Percentiles rank a stretch among this genome's conserved stretches.
phyloP scores from a whole-genome alignment of 1,140 invertebrate species.

The Ips nitidus region DNA sequence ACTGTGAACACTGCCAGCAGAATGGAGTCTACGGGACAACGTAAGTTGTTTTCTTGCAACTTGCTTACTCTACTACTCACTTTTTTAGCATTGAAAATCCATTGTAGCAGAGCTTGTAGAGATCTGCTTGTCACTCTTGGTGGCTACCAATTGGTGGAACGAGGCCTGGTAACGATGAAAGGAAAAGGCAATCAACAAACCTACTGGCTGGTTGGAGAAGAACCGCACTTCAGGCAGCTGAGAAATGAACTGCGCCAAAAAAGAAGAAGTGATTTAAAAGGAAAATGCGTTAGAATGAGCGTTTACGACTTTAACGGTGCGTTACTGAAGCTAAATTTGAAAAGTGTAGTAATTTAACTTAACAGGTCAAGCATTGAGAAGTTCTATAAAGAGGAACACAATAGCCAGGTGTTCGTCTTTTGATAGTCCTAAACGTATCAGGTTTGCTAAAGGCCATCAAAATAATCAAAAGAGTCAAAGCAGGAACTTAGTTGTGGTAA shows the following conservation, averaged over 20 bases:
- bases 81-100: conserved; percentile 75
- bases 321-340: too few relatives aligned
- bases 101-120: conserved; percentile 78
- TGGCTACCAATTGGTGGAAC: conserved; percentile 75
- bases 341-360: too few relatives aligned
- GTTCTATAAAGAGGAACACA: too few relatives aligned
- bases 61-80: background rate
- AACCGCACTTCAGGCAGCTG: conserved; percentile 57
- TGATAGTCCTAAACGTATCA: too few relatives aligned
- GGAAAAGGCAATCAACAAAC: conserved; percentile 83
- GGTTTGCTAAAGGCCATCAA: too few relatives aligned
- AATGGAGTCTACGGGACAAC: conserved; percentile 88
- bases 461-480: too few relatives aligned
- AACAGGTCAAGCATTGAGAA: too few relatives aligned
- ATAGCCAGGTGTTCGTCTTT: too few relatives aligned
- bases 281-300: conserved; percentile 13
- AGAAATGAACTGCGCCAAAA: conserved; percentile 58
- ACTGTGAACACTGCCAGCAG: conserved; percentile 91
- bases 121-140: conserved; percentile 72
- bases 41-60: conserved; percentile 52
- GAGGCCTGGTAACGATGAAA: conserved; percentile 82
- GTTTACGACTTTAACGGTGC: too few relatives aligned
- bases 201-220: conserved; percentile 84
- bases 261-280: conserved; percentile 47
- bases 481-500: too few relatives aligned